Percentiles rank a stretch among this genome's conserved stretches.
Evolutionary conservation across 2,797 vertebrate species (phyloP).

Genomic region (Pristis pectinata): DNA sequence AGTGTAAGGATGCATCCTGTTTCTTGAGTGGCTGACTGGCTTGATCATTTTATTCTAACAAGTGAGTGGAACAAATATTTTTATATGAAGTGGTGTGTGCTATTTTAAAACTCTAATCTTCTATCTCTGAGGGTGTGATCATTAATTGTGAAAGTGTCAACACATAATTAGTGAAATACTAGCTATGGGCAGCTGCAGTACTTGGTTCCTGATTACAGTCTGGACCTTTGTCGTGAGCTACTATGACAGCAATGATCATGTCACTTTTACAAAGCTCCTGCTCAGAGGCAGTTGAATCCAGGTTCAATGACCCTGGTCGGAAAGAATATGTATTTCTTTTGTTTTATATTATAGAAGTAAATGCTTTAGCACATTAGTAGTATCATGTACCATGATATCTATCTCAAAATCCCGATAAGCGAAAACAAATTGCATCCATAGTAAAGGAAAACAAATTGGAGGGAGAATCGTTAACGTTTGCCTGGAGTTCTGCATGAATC

Average conservation of each 20-base stretch:
- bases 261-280: not conserved
- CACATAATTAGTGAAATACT: not conserved
- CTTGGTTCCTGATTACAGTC: not conserved
- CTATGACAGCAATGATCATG: not conserved
- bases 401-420: not conserved
- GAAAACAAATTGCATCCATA: not conserved
- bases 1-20: not conserved
- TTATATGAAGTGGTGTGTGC: not conserved
- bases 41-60: not conserved
- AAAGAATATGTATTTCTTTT: not conserved
- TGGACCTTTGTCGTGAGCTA: not conserved
- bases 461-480: not conserved
- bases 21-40: not conserved
- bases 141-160: not conserved
- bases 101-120: not conserved
- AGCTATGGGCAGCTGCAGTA: not conserved
- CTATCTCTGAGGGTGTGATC: not conserved
- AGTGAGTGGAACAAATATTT: conserved; percentile 1
- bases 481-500: not conserved
- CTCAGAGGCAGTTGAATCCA: not conserved
- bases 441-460: not conserved
- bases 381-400: not conserved
- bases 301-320: too few relatives aligned
- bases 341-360: not conserved
- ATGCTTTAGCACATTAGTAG: not conserved